Evolutionary conservation across 1,140 invertebrate species (phyloP), one percentile per base, ranked within the genome.

Genomic region (Tenebrio molitor): DNA sequence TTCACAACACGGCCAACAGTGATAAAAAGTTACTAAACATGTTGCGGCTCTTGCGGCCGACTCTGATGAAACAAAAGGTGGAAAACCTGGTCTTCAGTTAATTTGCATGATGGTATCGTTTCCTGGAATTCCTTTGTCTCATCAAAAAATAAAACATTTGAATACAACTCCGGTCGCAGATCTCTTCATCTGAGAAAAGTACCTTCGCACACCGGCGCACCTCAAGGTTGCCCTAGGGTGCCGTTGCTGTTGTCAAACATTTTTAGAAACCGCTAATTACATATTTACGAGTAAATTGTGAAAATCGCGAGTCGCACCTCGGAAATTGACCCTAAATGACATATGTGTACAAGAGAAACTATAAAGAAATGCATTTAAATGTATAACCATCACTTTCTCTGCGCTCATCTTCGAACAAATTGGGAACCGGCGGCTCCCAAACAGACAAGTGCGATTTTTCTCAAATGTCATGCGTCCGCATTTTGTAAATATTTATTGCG

Each of bases 281-380:
- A n/a, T n/a, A n/a, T n/a, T n/a, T n/a, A n/a, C n/a, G n/a, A n/a
- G n/a, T n/a, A n/a, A n/a, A n/a, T n/a, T n/a, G n/a, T n/a, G n/a
- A n/a, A n/a, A n/a, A n/a, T n/a, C n/a, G n/a, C n/a, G n/a, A n/a
- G n/a, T n/a, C 29, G 29, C 50, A 58, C 50, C 50, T 58, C 29
- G 50, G 15, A 29, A 14, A 29, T 25, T 58, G 50, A 58, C 50
- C 50, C 19, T 29, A 25, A 58, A 29, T 29, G 50, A 58, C 50
- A 58, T 58, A 23, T 58, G 50, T 58, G 23, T 17, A 16, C 10
- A 58, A 21, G 50, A 58, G 50, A 58, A 58, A 58, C 50, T 58
- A n/a, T n/a, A 21, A 50, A 50, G 44, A 50, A 50, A 50, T 50
- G 50, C 50, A 58, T 29, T 58, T 58, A 58, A 29, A 58, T 58